phyloP scores from a whole-genome alignment of 2,888 invertebrate species.

The Coenonympha arcania region DNA sequence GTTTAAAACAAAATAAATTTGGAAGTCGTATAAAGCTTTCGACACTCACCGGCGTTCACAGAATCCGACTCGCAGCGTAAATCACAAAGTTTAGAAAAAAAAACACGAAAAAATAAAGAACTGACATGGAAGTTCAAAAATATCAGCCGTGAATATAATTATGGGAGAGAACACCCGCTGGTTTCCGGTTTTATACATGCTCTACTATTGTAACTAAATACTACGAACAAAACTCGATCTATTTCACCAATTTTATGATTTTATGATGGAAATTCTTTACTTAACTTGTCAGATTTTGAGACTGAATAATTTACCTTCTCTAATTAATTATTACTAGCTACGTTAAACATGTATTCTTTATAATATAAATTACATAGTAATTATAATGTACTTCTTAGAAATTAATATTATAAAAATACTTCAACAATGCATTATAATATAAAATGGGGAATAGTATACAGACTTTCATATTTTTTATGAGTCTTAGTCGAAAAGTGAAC shows the following conservation, averaged over 20 bases:
- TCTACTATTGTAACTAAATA: slow-evolving; percentile 47
- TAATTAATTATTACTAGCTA: no score
- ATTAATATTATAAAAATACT: no score
- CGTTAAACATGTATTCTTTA: no score
- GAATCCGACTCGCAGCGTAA: slow-evolving; percentile 63
- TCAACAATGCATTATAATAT: no score
- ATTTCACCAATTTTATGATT: neutral
- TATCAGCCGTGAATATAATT: slow-evolving; percentile 72
- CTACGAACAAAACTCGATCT: slow-evolving; percentile 28
- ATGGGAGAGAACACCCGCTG: slow-evolving; percentile 69
- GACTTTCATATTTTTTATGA: no score
- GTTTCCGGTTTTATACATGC: slow-evolving; percentile 54
- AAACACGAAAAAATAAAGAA: slow-evolving; percentile 60
- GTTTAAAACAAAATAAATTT: slow-evolving; percentile 66
- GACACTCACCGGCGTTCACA: slow-evolving; percentile 57
- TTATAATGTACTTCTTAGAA: no score
- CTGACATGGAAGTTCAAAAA: slow-evolving; percentile 72
- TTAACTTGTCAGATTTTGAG: no score
- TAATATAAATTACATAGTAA: no score
- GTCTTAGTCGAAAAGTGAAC: no score
- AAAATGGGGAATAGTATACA: no score
- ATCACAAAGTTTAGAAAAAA: slow-evolving; percentile 69
- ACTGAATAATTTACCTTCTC: no score
- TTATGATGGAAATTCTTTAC: neutral
- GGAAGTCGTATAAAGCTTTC: slow-evolving; percentile 63